phyloP scores from a whole-genome alignment of 2,888 invertebrate genomes.

The Anthophora plumipes region DNA sequence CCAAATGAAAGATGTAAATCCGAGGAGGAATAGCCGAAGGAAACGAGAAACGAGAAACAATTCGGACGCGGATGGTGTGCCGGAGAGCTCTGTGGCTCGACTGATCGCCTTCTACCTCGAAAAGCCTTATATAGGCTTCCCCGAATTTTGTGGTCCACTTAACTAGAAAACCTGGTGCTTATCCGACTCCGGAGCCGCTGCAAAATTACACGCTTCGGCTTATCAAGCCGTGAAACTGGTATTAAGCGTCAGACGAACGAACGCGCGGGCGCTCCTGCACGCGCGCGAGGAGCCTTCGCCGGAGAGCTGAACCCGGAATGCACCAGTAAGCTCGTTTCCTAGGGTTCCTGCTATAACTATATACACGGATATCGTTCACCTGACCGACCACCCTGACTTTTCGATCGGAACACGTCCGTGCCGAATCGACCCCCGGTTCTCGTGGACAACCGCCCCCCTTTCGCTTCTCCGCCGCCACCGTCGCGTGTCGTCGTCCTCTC shows the following conservation, averaged over 20 bases:
- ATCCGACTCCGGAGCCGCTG: conserved; percentile 85
- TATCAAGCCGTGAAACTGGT: conserved; percentile 87
- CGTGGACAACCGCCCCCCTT: conserved; percentile 15
- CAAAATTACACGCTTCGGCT: conserved; percentile 87
- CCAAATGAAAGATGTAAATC: no score
- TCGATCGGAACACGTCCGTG: conserved; percentile 65
- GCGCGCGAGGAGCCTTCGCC: conserved; percentile 74
- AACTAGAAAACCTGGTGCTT: conserved; percentile 87
- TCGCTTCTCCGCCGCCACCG: neutral
- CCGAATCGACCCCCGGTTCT: conserved; percentile 52
- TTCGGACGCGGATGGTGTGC: conserved; percentile 68
- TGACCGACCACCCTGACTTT: conserved; percentile 73
- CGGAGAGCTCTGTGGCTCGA: conserved; percentile 77
- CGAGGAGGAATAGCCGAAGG: neutral
- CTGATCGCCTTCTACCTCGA: conserved; percentile 78
- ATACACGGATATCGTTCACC: conserved; percentile 71
- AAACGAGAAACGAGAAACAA: conserved; percentile 29
- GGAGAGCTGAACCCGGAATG: conserved; percentile 70
- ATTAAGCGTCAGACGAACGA: conserved; percentile 80
- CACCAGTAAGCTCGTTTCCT: conserved; percentile 74
- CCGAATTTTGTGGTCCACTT: conserved; percentile 88
- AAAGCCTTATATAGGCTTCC: conserved; percentile 86
- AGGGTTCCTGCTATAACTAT: conserved; percentile 70
- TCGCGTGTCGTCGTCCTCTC: neutral
- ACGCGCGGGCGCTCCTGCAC: conserved; percentile 74